Evolutionary conservation across 2,113 vertebrate species (phyloP).

Genomic region (Natator depressus): DNA sequence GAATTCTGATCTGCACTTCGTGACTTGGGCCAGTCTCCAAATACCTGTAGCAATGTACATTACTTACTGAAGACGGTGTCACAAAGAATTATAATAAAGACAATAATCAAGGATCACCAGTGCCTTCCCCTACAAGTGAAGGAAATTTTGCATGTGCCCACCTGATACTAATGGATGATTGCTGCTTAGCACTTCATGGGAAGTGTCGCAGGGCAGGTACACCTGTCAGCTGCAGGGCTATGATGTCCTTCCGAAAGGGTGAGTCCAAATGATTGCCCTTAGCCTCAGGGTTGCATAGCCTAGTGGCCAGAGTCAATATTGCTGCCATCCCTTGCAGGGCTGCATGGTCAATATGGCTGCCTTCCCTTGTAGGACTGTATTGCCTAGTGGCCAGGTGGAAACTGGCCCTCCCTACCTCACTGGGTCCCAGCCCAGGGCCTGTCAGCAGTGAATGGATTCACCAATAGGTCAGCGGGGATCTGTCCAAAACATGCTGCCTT

Average conservation of each 20-base stretch:
- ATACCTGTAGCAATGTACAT: not conserved
- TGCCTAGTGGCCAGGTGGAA: too few species aligned
- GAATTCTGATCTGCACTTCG: not conserved
- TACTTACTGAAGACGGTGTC: not conserved
- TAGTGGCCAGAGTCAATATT: too few species aligned
- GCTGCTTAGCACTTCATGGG: not conserved
- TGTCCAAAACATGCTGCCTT: too few species aligned
- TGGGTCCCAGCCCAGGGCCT: not conserved
- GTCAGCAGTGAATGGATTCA: not conserved
- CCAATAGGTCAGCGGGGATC: too few species aligned
- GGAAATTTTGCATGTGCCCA: not conserved
- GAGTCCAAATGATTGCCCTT: too few species aligned
- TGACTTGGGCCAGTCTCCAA: not conserved
- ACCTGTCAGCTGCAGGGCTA: too few species aligned
- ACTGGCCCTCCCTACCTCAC: not conserved
- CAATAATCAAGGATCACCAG: not conserved
- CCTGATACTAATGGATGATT: not conserved
- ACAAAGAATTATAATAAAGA: not conserved
- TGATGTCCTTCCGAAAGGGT: too few species aligned
- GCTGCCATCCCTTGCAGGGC: too few species aligned
- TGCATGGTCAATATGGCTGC: too few species aligned
- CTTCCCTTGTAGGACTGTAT: too few species aligned
- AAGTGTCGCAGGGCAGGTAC: not conserved
- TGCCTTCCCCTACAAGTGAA: not conserved
- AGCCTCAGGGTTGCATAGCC: too few species aligned